Conservation (phyloP, 2,888 invertebrate genomes). For the Dryococelus australis region DNA sequence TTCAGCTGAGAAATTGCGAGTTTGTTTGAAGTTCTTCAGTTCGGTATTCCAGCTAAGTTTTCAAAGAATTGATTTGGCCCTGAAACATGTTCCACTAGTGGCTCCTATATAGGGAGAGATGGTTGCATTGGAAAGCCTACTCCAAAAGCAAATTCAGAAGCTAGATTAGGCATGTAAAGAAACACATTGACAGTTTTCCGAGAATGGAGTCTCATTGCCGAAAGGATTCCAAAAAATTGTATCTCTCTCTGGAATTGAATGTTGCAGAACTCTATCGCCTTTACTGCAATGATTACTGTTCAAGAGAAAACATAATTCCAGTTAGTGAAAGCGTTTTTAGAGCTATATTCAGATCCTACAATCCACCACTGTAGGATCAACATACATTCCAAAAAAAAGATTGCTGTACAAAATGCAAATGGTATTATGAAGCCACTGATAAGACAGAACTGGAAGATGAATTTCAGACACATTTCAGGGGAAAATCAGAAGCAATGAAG, state of each 20-base stretch:
- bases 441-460: not conserved
- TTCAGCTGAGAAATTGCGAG: not conserved
- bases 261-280: not conserved
- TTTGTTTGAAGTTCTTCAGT: not conserved
- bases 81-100: not conserved
- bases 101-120: not conserved
- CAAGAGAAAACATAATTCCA: not conserved
- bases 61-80: not conserved
- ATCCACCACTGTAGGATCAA: not conserved
- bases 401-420: conserved; percentile 10
- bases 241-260: conserved; percentile 7
- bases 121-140: conserved; percentile 19
- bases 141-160: not conserved
- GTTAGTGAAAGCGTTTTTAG: conserved; percentile 1
- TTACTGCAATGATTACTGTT: not conserved
- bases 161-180: not conserved
- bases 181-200: conserved; percentile 6
- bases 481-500: not conserved
- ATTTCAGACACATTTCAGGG: conserved; percentile 8
- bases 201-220: conserved; percentile 5
- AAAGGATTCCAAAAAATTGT: conserved; percentile 11
- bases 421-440: conserved; percentile 23
- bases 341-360: conserved; percentile 20
- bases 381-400: conserved; percentile 3
- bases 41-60: not conserved